A percentile compares a stretch with the other conserved stretches of the same genome.
Evolutionary conservation across 2,888 invertebrate genomes (phyloP).

Genomic region (Brachynemurus nebulosus): DNA sequence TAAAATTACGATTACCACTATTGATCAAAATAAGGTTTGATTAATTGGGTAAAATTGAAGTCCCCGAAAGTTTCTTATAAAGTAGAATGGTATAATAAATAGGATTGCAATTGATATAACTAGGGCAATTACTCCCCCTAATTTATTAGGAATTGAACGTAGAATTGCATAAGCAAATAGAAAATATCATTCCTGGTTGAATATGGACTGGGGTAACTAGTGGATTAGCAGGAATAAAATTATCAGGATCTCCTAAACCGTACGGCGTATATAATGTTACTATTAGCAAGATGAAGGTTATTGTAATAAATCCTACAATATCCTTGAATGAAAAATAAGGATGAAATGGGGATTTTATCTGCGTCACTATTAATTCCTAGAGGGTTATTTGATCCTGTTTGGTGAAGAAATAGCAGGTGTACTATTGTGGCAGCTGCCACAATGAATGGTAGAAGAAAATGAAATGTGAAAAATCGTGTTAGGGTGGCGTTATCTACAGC

Average conservation of each 20-base stretch:
- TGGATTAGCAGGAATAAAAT: constrained; percentile 56
- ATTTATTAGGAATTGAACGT: constrained; percentile 66
- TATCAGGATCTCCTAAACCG: constrained; percentile 54
- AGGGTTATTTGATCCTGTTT: constrained; percentile 4
- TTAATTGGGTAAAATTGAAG: constrained; percentile 46
- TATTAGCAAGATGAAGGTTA: constrained; percentile 37
- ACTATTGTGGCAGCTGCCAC: constrained; percentile 33
- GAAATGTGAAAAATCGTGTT: constrained; percentile 62
- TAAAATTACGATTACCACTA: constrained; percentile 40
- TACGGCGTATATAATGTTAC: constrained; percentile 42
- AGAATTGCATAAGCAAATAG: constrained; percentile 70
- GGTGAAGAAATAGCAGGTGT: constrained; percentile 6
- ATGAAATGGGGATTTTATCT: constrained; percentile 56
- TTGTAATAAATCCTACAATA: constrained; percentile 42
- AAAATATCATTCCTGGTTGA: constrained; percentile 77
- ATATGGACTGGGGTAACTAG: constrained; percentile 58
- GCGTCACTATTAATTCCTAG: constrained; percentile 28
- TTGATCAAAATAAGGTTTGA: constrained; percentile 44
- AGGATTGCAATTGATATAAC: constrained; percentile 52
- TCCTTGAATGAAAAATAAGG: constrained; percentile 53
- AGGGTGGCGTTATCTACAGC: constrained; percentile 58
- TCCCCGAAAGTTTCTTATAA: constrained; percentile 41
- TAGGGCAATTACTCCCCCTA: constrained; percentile 58
- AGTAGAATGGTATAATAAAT: constrained; percentile 42
- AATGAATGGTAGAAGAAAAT: constrained; percentile 60